These are phyloP conservation scores for Brachionus koreanus DNA, from an alignment of 1,140 invertebrate species.

Conservation along the genomic window DNA sequence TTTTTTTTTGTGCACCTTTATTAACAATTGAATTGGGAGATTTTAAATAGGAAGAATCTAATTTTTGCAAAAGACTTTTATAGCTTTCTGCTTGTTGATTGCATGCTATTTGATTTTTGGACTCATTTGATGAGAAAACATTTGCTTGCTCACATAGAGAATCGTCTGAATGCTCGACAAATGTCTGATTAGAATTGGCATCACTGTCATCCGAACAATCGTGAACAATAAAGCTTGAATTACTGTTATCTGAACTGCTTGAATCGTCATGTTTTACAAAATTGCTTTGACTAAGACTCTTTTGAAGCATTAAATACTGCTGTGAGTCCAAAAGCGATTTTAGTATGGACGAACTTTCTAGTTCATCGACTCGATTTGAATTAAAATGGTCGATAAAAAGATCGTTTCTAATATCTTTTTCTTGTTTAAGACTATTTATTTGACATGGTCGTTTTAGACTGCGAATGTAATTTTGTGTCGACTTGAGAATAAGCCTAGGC, in stretches of 20 bases:
- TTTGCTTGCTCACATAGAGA: not conserved
- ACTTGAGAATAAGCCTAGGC: not conserved
- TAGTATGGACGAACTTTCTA: not conserved
- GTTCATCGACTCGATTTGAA: not conserved
- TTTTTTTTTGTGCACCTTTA: not conserved
- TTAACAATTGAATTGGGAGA: conserved; percentile 12
- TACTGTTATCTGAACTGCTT: not conserved
- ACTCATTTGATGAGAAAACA: not conserved
- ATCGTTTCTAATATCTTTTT: not conserved
- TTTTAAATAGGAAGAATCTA: not conserved
- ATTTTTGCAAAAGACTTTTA: not conserved
- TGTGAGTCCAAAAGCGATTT: conserved; percentile 10
- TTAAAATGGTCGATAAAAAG: not conserved
- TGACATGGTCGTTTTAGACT: not conserved
- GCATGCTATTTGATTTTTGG: not conserved
- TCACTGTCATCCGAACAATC: not conserved
- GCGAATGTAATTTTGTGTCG: conserved; percentile 3
- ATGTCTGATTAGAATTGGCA: not conserved
- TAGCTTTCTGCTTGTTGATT: conserved; percentile 66
- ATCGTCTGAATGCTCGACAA: conserved; percentile 34
- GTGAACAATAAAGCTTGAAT: not conserved
- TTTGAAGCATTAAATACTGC: not conserved
- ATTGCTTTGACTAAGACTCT: not conserved
- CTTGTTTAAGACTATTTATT: not conserved
- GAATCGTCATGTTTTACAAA: not conserved